Evolutionary conservation across 35 echinoderm and acorn worm genomes (phyloP).

Genomic region (Hemicentrotus pulcherrimus): DNA sequence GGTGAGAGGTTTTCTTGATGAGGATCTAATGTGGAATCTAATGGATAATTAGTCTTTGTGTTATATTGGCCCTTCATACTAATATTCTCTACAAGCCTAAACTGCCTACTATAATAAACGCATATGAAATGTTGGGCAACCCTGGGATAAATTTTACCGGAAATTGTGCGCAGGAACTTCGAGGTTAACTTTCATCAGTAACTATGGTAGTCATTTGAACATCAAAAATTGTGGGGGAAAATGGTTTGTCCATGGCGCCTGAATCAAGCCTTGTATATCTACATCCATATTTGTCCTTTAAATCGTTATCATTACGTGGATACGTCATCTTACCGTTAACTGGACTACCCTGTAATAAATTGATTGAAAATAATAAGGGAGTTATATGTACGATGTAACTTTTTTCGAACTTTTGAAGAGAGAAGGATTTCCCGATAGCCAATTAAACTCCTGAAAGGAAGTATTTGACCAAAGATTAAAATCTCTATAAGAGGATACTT

Average conservation of each 20-base stretch:
- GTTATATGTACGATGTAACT: neutral
- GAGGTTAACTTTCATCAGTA: neutral
- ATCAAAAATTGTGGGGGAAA: neutral
- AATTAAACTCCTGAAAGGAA: constrained; percentile 12
- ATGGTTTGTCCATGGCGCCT: neutral
- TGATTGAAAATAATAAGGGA: neutral
- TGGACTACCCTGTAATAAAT: neutral
- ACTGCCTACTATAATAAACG: no score
- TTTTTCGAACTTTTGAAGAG: neutral
- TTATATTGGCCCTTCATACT: no score
- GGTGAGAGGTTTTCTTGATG: no score
- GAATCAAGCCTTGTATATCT: neutral
- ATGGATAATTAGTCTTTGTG: no score
- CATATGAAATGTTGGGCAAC: neutral
- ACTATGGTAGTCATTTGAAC: neutral
- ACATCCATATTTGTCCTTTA: no score
- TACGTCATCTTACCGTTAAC: neutral
- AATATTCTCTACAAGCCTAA: no score
- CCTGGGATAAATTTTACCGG: neutral
- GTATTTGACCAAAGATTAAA: constrained; percentile 19
- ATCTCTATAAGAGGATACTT: constrained; percentile 18
- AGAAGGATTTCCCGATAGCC: constrained; percentile 9
- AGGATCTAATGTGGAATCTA: no score
- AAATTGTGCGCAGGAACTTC: neutral
- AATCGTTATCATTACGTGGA: neutral